These are phyloP conservation scores for Philypnodon macrostomus DNA, from an alignment of 2,797 vertebrate species.

Conservation along the genomic window DNA sequence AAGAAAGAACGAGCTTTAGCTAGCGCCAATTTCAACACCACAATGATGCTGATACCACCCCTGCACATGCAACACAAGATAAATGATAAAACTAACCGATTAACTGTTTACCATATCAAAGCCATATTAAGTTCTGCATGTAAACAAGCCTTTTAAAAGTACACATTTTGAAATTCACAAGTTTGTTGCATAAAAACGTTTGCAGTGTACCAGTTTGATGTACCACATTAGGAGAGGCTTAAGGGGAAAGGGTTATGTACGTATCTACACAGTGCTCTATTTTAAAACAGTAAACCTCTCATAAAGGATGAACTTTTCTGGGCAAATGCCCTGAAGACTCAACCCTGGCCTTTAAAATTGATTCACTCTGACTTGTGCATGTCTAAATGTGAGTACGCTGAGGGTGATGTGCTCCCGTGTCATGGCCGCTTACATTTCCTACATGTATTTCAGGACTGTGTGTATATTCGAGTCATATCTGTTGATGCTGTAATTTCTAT, in stretches of 20 bases:
- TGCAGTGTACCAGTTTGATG: slow-evolving; percentile 50
- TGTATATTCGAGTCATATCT: slow-evolving; percentile 16
- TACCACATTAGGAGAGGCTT: slow-evolving; percentile 61
- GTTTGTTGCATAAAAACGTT: slow-evolving; percentile 43
- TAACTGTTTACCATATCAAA: too few species aligned
- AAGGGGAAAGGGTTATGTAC: slow-evolving; percentile 59
- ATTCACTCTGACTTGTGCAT: slow-evolving; percentile 43
- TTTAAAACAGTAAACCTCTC: slow-evolving; percentile 67
- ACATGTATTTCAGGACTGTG: slow-evolving; percentile 3
- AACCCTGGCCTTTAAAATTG: slow-evolving; percentile 50
- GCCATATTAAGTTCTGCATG: too few species aligned
- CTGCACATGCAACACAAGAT: not conserved
- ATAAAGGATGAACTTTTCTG: slow-evolving; percentile 57
- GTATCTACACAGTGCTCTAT: slow-evolving; percentile 56
- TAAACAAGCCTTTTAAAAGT: not conserved
- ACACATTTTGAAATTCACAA: not conserved
- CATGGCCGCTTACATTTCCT: slow-evolving; percentile 6
- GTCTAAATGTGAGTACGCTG: slow-evolving; percentile 20
- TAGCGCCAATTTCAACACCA: too few species aligned
- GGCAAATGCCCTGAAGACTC: slow-evolving; percentile 42
- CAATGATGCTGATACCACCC: too few species aligned
- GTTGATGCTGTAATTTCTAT: slow-evolving; percentile 65
- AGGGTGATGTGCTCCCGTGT: slow-evolving; percentile 20
- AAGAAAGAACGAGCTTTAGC: too few species aligned
- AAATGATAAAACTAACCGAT: too few species aligned